Percentiles rank a stretch among this genome's conserved stretches.
phyloP scores from a whole-genome alignment of 1,140 invertebrate species.

The Drosophila orosa region DNA sequence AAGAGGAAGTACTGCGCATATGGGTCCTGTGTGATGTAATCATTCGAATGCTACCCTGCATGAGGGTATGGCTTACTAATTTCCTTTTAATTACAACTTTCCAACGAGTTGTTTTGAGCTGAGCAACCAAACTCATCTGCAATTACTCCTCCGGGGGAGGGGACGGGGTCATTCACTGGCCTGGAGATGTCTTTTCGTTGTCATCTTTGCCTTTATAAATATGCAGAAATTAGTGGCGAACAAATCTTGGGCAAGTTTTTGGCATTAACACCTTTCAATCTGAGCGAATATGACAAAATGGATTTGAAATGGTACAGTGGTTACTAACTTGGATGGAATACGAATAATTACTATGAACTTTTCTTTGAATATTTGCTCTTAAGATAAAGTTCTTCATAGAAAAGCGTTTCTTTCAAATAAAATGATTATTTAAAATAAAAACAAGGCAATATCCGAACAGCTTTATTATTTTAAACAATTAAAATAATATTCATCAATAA shows the following conservation, averaged over 20 bases:
- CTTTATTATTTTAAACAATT: neutral
- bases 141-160: constrained; percentile 59
- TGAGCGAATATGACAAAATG: constrained; percentile 55
- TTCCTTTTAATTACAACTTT: constrained; percentile 71
- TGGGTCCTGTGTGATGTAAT: constrained; percentile 27
- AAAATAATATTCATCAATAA: neutral
- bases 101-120: constrained; percentile 55
- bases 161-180: constrained; percentile 5
- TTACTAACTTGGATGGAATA: neutral
- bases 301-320: constrained; percentile 27
- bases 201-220: constrained; percentile 76
- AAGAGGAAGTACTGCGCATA: constrained; percentile 57
- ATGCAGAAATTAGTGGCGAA: constrained; percentile 76
- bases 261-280: constrained; percentile 82
- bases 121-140: constrained; percentile 46
- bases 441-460: neutral
- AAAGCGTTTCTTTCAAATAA: too few species aligned
- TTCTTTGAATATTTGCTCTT: neutral
- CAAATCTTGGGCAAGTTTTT: constrained; percentile 80
- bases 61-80: constrained; percentile 62
- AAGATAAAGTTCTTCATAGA: too few species aligned
- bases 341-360: too few species aligned
- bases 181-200: constrained; percentile 63
- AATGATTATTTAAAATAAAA: too few species aligned
- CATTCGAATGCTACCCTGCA: neutral